A percentile compares a stretch with the other conserved stretches of the same genome.
These are phyloP conservation scores for Acrossocheilus fasciatus DNA, from an alignment of 2,797 vertebrate species.

Conservation along the genomic window DNA sequence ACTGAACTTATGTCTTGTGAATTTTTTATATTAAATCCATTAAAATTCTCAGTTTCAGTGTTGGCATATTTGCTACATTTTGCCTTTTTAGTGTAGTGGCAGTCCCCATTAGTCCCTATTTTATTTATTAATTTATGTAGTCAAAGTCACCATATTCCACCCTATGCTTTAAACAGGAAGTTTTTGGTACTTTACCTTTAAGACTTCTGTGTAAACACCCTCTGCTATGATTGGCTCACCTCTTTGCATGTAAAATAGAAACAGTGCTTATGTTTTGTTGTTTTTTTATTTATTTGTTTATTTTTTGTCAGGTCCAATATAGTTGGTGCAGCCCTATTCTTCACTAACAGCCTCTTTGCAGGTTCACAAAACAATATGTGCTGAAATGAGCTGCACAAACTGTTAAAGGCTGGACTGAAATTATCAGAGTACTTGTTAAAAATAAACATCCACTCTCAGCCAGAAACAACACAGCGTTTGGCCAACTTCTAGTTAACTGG, in stretches of 20 bases:
- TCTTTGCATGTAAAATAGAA: background rate
- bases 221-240: background rate
- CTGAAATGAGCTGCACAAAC: slow-evolving; percentile 13
- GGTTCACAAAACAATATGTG: background rate
- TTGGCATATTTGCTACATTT: background rate
- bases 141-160: background rate
- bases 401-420: background rate
- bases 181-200: background rate
- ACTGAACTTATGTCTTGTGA: background rate
- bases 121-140: background rate
- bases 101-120: background rate
- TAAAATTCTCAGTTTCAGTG: background rate
- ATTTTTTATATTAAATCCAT: background rate
- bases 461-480: slow-evolving; percentile 2
- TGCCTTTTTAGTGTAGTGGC: background rate
- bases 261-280: background rate
- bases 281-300: too few species aligned
- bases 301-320: background rate
- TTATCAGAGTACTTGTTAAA: slow-evolving; percentile 10
- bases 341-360: slow-evolving; percentile 24
- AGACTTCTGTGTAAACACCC: background rate
- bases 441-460: background rate
- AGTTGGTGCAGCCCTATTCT: background rate
- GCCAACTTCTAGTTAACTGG: background rate
- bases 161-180: background rate